Conservation (phyloP, 2,797 vertebrate genomes). For the Microctenopoma stevenorrisi region DNA sequence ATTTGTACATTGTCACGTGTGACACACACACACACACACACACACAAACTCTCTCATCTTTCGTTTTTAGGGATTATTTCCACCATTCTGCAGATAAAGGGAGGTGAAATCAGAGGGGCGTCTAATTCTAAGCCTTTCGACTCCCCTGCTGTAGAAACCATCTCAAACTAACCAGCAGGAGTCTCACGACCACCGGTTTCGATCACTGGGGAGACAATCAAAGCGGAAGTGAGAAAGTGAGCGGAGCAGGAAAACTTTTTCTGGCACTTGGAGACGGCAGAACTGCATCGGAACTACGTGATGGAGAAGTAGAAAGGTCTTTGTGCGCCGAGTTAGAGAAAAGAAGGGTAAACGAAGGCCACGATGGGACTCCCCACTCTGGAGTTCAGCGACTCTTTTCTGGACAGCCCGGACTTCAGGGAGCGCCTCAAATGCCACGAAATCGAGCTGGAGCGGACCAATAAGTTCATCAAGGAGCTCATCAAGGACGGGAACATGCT, state of each 20-base stretch:
- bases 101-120: too few species aligned
- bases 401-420: conserved; percentile 97
- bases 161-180: conserved; percentile 79
- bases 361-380: conserved; percentile 94
- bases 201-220: conserved; percentile 23
- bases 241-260: conserved; percentile 61
- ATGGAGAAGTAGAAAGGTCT: conserved; percentile 42
- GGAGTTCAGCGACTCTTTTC: conserved; percentile 96
- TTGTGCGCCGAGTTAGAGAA: background rate
- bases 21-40: too few species aligned
- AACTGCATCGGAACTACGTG: conserved; percentile 36
- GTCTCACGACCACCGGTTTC: conserved; percentile 70
- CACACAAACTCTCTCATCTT: too few species aligned
- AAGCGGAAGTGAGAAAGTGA: conserved; percentile 74
- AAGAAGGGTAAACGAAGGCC: conserved; percentile 9
- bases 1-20: too few species aligned
- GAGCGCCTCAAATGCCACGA: conserved; percentile 96
- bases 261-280: conserved; percentile 27
- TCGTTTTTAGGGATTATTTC: too few species aligned
- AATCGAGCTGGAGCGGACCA: conserved; percentile 94
- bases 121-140: background rate
- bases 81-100: too few species aligned
- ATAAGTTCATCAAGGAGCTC: conserved; percentile 98
- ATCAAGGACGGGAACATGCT: conserved; percentile 98
- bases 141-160: conserved; percentile 6